Evolutionary conservation across 2,888 invertebrate species (phyloP), one percentile per base, ranked within the genome.

Genomic region (Hypselothyrea guttata): DNA sequence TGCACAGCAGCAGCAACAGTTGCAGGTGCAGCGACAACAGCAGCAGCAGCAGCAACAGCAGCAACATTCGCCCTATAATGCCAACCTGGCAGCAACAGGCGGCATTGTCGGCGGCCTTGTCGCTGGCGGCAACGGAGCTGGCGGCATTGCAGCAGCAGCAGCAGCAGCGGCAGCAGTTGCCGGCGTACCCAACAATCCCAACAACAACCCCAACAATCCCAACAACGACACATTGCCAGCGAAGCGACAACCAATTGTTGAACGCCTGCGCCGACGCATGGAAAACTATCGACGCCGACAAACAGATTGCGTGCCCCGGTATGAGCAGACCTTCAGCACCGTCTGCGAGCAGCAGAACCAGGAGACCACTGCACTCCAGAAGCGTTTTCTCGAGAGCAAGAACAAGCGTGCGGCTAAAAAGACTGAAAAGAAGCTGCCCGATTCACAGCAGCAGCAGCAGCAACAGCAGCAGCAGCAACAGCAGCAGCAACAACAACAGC

Each of bases 311-410:
- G 94, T 95, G 88, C 96, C 96, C 63, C 93, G 97, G 66, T 97
- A 95, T 91, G 96, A 96, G 88, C 96, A 96, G 88, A 94, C 96
- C 70, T 95, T 96, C 90, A 95, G 93, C 88, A 95, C 95, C 34
- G 92, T 95, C 64, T 96, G 96, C 91, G 97, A 97, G 87, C 97
- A 97, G 89, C 96, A 97, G 89, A 94, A 95, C 82, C 94, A 97
- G 91, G 97, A 97, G 90, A 97, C 97, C 31, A 92, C 94, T 76
- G 93, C 95, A 71, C 92, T 98, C 67, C 96, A 96, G 90, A 97
- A 97, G 90, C 93, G 96, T 70, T 97, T 94, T 90, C 92, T 97
- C 83, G 98, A 98, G 91, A 95, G 95, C 89, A 97, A 97, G 90
- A 94, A 96, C 74, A 97, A 97, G 90, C 94, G 95, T 74, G 94